Conservation (phyloP, 92 coral and sea anemone genomes). For the Palythoa grandiflora region DNA sequence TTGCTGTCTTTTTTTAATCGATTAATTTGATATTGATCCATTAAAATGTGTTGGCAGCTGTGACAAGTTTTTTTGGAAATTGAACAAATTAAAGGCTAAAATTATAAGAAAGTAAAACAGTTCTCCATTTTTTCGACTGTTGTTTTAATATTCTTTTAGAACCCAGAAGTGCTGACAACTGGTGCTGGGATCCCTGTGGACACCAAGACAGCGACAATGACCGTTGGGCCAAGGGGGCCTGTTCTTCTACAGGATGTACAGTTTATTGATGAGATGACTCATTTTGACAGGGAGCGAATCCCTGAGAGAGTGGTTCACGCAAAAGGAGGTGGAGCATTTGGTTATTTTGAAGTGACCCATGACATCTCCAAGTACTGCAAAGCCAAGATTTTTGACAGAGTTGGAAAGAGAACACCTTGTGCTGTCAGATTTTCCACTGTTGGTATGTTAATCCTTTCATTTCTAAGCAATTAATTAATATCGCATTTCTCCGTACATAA, state of each 20-base stretch:
- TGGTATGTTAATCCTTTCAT: conserved; percentile 60
- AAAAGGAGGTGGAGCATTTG: conserved; percentile 99
- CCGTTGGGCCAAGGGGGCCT: conserved; percentile 98
- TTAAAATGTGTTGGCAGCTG: no score
- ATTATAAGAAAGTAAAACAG: no score
- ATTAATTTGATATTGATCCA: no score
- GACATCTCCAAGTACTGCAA: conserved; percentile 95
- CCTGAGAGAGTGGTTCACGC: conserved; percentile 99
- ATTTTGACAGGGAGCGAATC: conserved; percentile 96
- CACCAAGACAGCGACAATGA: conserved; percentile 91
- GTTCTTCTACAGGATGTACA: conserved; percentile 90
- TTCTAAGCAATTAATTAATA: no score
- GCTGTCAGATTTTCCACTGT: conserved; percentile 95
- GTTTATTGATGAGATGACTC: conserved; percentile 96
- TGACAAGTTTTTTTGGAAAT: neutral
- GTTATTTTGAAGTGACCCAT: conserved; percentile 96
- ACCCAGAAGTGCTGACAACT: conserved; percentile 75
- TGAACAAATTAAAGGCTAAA: no score
- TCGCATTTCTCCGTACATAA: no score
- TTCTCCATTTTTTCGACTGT: neutral
- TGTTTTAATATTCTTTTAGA: conserved; percentile 26
- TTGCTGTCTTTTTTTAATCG: no score
- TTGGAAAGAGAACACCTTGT: conserved; percentile 96
- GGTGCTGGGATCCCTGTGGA: conserved; percentile 90
- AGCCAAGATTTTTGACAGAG: conserved; percentile 85